Base-by-base conservation (phyloP, 2,888 invertebrate genomes). In the Epistrophe grossulariae region DNA sequence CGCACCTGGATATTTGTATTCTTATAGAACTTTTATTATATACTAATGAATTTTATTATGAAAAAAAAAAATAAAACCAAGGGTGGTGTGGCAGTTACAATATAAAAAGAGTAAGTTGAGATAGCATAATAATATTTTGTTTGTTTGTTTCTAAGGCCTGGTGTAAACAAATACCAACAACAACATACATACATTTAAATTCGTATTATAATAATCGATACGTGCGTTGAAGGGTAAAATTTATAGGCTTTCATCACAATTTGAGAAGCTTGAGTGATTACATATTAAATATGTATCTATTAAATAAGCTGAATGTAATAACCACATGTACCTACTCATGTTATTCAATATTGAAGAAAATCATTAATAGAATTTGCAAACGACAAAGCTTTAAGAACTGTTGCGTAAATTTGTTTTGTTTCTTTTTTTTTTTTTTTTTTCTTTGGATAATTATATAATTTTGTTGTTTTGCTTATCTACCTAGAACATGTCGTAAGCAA, bases 1-100 rank as follows among this genome's bases (percentile, higher is more conserved):
- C 50, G 38, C 68, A 68, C 68, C 68, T 68, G 68, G 68, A 68
- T 28, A 31, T 48, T 60, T 43, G 40, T 11, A 10, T 35, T 57
- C 38, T 35, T 17, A 35, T 59, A 38, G 1, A 66, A 35, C 7
- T 35, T 48, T 48, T 24, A 24, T 59, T 45, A 62, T 24, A 15
- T 43, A 40, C 15, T n/a, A 31, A 66, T 17, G 28, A 45, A 48
- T 45, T 43, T 45, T 48, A 48, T 66, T 10, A n/a, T 24, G 24
- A 48, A 31, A 66, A 31, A 45, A 48, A 31, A 66, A 31, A 45
- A 66, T 31, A 17, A 45, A 66, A 11, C 31, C 31, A 28, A 66
- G 45, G 45, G 64, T 66, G 31, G 45, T 24, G 2, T 24, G 2
- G 13, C 15, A 52, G 24, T 48, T n/a, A 13, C 11, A 9, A n/a